Conservation (phyloP, 2,113 vertebrate species). For the Camelus dromedarius region DNA sequence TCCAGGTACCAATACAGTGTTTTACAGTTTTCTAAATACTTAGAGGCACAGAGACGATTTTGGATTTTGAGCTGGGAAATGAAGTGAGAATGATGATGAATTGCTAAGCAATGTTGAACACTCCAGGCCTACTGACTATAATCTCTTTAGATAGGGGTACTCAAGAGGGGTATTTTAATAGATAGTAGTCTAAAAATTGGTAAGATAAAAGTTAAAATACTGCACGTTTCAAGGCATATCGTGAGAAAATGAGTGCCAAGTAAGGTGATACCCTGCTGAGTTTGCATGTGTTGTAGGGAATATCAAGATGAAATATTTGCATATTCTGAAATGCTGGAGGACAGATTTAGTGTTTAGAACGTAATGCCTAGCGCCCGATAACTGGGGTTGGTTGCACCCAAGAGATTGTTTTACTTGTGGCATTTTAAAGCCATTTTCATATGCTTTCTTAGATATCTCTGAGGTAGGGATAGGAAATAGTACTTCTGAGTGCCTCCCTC, state of each 20-base stretch:
- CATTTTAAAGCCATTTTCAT: background rate
- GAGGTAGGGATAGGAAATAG: background rate
- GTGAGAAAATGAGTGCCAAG: background rate
- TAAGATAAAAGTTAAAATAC: background rate
- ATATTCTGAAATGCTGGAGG: background rate
- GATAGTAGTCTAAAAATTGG: background rate
- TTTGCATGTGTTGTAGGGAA: conserved; percentile 22
- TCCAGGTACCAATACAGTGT: background rate
- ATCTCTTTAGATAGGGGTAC: conserved; percentile 8
- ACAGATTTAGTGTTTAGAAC: background rate
- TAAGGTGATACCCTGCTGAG: background rate
- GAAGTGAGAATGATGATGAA: background rate
- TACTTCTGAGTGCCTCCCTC: background rate
- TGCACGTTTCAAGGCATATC: conserved; percentile 14
- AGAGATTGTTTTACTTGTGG: background rate
- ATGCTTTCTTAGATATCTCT: background rate
- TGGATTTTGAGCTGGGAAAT: background rate
- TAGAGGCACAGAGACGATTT: conserved; percentile 24
- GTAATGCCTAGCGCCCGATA: background rate
- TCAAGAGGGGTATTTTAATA: background rate
- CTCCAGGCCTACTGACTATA: background rate
- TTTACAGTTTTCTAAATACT: background rate
- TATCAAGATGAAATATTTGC: background rate
- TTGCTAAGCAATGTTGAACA: background rate
- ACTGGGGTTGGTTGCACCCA: background rate